Evolutionary conservation across 2,113 vertebrate genomes (phyloP).

Genomic region (Epinephelus fuscoguttatus): DNA sequence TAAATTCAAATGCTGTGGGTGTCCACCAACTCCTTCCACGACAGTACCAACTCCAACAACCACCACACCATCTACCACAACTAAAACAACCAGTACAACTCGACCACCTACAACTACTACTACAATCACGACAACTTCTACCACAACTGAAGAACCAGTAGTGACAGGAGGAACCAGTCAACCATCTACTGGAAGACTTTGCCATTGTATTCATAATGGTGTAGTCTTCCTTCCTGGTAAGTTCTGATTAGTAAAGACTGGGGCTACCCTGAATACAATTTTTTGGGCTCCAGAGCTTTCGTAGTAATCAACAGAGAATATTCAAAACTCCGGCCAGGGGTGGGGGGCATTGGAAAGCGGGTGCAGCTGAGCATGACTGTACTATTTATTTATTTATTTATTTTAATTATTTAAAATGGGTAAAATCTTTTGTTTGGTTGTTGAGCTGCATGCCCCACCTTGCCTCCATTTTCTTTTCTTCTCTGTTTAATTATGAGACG

Average conservation of each 20-base stretch:
- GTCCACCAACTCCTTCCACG: not conserved
- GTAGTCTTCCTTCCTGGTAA: conserved; percentile 33
- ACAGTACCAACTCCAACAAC: not conserved
- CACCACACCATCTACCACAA: not conserved
- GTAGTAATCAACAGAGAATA: too few species aligned
- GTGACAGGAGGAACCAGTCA: not conserved
- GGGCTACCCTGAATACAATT: too few species aligned
- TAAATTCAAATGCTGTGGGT: conserved; percentile 59
- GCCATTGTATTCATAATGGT: conserved; percentile 14
- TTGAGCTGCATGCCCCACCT: too few species aligned
- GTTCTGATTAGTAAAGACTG: not conserved
- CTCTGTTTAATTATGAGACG: too few species aligned
- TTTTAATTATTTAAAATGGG: too few species aligned
- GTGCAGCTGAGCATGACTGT: too few species aligned
- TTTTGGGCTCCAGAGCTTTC: too few species aligned
- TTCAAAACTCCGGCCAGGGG: too few species aligned
- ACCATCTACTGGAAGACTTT: fast-evolving
- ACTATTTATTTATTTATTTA: too few species aligned
- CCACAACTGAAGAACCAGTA: not conserved
- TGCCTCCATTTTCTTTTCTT: not conserved
- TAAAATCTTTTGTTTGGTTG: too few species aligned
- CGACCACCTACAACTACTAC: not conserved
- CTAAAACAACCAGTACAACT: not conserved
- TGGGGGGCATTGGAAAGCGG: too few species aligned
- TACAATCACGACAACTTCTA: not conserved